These are phyloP conservation scores for Drosophila gunungcola DNA, from an alignment of 1,140 invertebrate species.

Conservation along the genomic window DNA sequence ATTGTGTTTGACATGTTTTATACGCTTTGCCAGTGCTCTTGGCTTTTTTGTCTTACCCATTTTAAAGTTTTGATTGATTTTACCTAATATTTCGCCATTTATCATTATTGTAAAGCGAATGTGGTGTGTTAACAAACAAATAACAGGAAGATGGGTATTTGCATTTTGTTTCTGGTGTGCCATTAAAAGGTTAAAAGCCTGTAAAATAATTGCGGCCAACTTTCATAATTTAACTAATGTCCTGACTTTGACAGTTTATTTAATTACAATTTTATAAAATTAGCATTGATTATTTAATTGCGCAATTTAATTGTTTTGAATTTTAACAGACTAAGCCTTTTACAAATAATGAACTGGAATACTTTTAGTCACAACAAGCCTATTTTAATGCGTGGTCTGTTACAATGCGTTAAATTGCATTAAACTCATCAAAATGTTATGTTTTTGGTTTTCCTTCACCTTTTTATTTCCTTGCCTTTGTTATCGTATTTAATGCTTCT, in stretches of 20 bases:
- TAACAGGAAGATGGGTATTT: neutral
- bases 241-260: neutral
- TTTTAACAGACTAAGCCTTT: too few relatives aligned
- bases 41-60: conserved; percentile 4
- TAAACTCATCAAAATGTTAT: too few relatives aligned
- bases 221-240: neutral
- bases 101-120: conserved; percentile 33
- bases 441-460: neutral
- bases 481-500: conserved; percentile 31
- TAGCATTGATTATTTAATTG: too few relatives aligned
- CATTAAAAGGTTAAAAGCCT: neutral
- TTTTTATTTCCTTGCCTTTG: neutral
- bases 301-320: too few relatives aligned
- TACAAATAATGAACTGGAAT: too few relatives aligned
- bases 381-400: too few relatives aligned
- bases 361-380: too few relatives aligned
- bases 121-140: neutral
- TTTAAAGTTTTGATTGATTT: conserved; percentile 72
- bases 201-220: neutral
- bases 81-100: conserved; percentile 55
- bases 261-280: neutral
- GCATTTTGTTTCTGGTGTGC: neutral
- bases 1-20: conserved; percentile 71
- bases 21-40: conserved; percentile 23
- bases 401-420: too few relatives aligned